phyloP scores from a whole-genome alignment of 1,140 invertebrate genomes.

The Ooceraea biroi region DNA sequence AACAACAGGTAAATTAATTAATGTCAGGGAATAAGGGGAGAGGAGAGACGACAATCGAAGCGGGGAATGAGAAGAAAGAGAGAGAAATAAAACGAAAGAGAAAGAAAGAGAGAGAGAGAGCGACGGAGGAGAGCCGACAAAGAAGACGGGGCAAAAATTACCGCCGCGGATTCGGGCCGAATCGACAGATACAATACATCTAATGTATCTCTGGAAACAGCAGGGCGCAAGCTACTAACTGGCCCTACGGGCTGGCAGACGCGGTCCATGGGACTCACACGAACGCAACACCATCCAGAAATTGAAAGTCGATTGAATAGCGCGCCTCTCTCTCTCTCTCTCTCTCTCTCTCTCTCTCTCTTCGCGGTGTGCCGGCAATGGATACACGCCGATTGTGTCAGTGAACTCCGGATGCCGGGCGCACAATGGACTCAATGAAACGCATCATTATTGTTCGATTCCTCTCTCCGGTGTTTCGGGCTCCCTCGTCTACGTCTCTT shows the following conservation, averaged over 20 bases:
- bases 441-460: slow-evolving; percentile 77
- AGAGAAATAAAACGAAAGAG: too few species aligned
- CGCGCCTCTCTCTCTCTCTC: slow-evolving; percentile 17
- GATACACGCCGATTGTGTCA: slow-evolving; percentile 75
- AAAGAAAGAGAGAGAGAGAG: background rate
- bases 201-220: slow-evolving; percentile 69
- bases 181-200: slow-evolving; percentile 72
- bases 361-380: slow-evolving; percentile 58
- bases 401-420: slow-evolving; percentile 76
- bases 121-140: slow-evolving; percentile 3
- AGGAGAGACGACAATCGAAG: too few species aligned
- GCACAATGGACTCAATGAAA: slow-evolving; percentile 79
- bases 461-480: slow-evolving; percentile 48
- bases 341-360: too few species aligned
- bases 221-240: slow-evolving; percentile 36
- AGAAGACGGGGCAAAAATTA: slow-evolving; percentile 20
- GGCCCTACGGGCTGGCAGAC: slow-evolving; percentile 14
- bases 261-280: slow-evolving; percentile 7
- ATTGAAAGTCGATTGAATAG: slow-evolving; percentile 79
- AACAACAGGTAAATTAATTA: slow-evolving; percentile 31
- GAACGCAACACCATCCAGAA: slow-evolving; percentile 70
- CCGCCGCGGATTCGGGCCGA: slow-evolving; percentile 17
- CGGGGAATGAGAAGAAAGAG: background rate
- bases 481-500: slow-evolving; percentile 40
- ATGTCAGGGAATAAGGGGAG: background rate